Base-by-base conservation (phyloP, 1,140 invertebrate species). In the Ptiloglossa arizonensis region DNA sequence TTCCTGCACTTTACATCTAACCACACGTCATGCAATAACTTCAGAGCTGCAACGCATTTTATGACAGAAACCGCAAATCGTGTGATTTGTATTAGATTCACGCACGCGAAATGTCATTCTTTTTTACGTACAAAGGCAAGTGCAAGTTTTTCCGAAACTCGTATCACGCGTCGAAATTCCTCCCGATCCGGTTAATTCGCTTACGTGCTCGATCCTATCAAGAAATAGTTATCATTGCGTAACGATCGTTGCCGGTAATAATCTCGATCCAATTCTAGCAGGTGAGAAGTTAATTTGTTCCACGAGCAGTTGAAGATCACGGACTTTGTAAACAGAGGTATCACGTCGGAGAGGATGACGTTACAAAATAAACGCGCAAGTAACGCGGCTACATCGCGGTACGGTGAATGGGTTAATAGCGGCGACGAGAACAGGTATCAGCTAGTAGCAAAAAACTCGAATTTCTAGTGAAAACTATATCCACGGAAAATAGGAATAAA, bases 401-500 rank as follows among this genome's bases (percentile, higher is more conserved):
- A 46, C 17, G 17, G 56, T 54, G 56, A 71, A 54, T 35, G 48
- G 57, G n/a, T 63, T 63, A 50, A 63, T 54, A 63, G 48, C 35
- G 11, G 13, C 5, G 27, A n/a, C 6, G 6, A n/a, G 56, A 62
- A 32, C 24, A 32, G 46, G 66, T 70, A 71, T 44, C 35, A 19
- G 15, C 13, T 9, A 9, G 24, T 15, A 9, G 35, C 3, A 54
- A 71, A 71, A 44, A 63, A 62, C 15, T 63, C 67, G 57, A 54
- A 54, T 62, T 71, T 54, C 46, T 35, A 67, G 38, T 57, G 50
- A 75, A 75, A 77, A 52, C 24, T 68, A 76, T 69, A 70, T 77
- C 24, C 38, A 8, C 1, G 19, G 22, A 71, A 70, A 71, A 54
- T 44, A 71, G 35, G 6, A 71, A 46, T 32, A 77, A 71, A 77